Evolutionary conservation across 2,888 invertebrate species (phyloP).

Genomic region (Meiosimyza platycephala): DNA sequence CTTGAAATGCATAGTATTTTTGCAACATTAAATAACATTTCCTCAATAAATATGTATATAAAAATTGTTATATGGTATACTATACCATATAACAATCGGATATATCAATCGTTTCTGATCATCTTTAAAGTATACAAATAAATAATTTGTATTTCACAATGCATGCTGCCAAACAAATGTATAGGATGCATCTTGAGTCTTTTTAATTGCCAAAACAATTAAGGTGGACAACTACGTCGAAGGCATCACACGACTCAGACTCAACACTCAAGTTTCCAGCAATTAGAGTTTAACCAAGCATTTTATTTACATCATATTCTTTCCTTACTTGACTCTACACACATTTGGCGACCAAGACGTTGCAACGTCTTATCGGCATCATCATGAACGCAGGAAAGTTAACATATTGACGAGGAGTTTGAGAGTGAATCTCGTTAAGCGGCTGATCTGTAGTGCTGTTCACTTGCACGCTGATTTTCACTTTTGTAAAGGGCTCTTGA

Average conservation of each 20-base stretch:
- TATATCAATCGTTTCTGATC: no score
- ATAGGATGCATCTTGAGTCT: conserved; percentile 9
- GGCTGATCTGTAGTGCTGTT: conserved; percentile 26
- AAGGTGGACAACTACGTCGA: conserved; percentile 14
- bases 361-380: not conserved
- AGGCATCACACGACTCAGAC: conserved; percentile 13
- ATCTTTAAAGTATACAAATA: no score
- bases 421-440: conserved; percentile 25
- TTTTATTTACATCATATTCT: conserved; percentile 43
- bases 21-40: no score
- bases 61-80: no score
- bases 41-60: no score
- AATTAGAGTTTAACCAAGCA: conserved; percentile 60
- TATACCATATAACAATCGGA: no score
- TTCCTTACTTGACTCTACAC: not conserved
- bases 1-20: no score
- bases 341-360: not conserved
- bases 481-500: no score
- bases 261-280: conserved; percentile 43
- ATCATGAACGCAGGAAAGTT: not conserved
- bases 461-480: conserved; percentile 27
- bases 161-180: not conserved
- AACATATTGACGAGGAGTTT: conserved; percentile 1
- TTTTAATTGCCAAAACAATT: conserved; percentile 20
- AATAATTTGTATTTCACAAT: no score